Evolutionary conservation across 2,888 invertebrate species (phyloP).

Genomic region (Marasmarcha lunaedactyla): DNA sequence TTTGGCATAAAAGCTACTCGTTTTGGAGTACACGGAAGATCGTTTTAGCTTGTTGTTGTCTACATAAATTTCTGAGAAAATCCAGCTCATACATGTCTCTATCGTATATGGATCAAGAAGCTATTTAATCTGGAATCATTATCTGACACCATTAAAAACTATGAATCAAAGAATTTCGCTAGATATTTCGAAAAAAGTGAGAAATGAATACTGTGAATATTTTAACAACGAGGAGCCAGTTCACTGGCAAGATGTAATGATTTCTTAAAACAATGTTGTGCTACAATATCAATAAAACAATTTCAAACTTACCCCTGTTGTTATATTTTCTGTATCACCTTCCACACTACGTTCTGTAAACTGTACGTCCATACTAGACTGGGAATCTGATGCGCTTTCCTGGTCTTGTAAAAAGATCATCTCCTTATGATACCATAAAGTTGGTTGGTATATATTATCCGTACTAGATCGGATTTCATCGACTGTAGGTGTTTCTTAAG

Average conservation of each 20-base stretch:
- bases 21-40: not conserved
- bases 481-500: constrained; percentile 16
- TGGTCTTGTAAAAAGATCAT: constrained; percentile 14
- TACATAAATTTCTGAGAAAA: not conserved
- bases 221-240: constrained; percentile 9
- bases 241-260: constrained; percentile 7
- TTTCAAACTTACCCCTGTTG: not conserved
- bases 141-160: no score
- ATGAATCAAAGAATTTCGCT: no score
- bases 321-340: constrained; percentile 6
- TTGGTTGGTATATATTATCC: constrained; percentile 13
- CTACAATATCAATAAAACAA: constrained; percentile 6
- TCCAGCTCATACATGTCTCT: constrained; percentile 2
- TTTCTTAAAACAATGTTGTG: constrained; percentile 5
- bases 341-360: constrained; percentile 4
- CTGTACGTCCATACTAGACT: no score
- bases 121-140: not conserved
- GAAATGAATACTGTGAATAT: constrained; percentile 5
- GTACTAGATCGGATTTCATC: constrained; percentile 11
- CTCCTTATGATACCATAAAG: constrained; percentile 17
- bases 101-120: constrained; percentile 4
- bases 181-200: not conserved
- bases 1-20: constrained; percentile 3
- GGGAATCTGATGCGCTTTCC: constrained; percentile 8
- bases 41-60: constrained; percentile 2